phyloP scores from a whole-genome alignment of 2,113 vertebrate genomes.

The Pollachius pollachius region DNA sequence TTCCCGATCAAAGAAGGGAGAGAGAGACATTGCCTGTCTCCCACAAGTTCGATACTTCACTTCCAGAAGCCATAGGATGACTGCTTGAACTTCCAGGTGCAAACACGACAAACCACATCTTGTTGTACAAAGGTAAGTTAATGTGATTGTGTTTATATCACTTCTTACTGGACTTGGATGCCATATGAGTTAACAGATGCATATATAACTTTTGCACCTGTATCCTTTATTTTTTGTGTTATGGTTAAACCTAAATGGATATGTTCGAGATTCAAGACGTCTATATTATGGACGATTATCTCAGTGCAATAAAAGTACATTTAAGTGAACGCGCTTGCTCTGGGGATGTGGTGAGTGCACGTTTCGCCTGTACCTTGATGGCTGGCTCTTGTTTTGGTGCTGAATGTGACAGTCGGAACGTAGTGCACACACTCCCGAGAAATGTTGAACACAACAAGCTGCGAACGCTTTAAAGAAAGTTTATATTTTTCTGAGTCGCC shows the following conservation, averaged over 20 bases:
- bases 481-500: slow-evolving; percentile 53
- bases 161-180: slow-evolving; percentile 12
- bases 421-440: not conserved
- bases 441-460: not conserved
- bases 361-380: too few relatives aligned
- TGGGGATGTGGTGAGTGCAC: too few relatives aligned
- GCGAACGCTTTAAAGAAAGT: slow-evolving; percentile 26
- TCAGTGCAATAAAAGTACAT: too few relatives aligned
- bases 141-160: slow-evolving; percentile 2
- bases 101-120: slow-evolving; percentile 34
- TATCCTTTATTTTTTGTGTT: too few relatives aligned
- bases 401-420: not conserved
- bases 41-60: slow-evolving; percentile 34
- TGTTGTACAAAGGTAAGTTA: slow-evolving; percentile 49
- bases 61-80: slow-evolving; percentile 51
- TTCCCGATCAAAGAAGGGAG: slow-evolving; percentile 61
- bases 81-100: slow-evolving; percentile 57
- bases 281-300: too few relatives aligned
- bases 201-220: too few relatives aligned
- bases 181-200: too few relatives aligned
- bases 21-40: slow-evolving; percentile 44
- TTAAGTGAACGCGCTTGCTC: too few relatives aligned
- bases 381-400: not conserved
- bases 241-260: too few relatives aligned
- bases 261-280: too few relatives aligned